Conservation (phyloP, 2,888 invertebrate species). For the Gastrophysa polygoni region DNA sequence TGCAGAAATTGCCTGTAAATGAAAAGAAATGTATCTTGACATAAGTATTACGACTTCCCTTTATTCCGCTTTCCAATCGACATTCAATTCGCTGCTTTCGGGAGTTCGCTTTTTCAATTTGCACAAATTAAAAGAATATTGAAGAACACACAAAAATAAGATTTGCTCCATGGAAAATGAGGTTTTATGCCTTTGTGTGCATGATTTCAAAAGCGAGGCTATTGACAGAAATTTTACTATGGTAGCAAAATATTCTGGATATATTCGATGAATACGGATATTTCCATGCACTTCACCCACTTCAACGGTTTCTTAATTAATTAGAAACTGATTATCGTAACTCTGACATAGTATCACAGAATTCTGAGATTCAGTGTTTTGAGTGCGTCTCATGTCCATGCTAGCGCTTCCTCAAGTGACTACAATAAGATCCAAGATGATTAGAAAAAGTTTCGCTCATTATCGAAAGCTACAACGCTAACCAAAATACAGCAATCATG, state of each 20-base stretch:
- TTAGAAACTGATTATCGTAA: too few species aligned
- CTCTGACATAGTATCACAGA: too few species aligned
- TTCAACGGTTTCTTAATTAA: too few species aligned
- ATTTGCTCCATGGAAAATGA: neutral
- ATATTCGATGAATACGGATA: too few species aligned
- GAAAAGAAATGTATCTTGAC: neutral
- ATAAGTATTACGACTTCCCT: neutral
- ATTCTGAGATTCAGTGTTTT: too few species aligned
- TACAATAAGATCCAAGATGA: too few species aligned
- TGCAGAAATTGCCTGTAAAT: neutral
- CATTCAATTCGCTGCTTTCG: neutral
- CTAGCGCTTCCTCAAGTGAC: too few species aligned
- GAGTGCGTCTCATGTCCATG: too few species aligned
- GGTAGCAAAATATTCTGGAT: neutral
- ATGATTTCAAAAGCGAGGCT: neutral
- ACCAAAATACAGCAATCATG: too few species aligned
- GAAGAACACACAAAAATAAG: neutral
- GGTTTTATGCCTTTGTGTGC: neutral
- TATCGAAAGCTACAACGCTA: too few species aligned
- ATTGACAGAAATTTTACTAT: neutral
- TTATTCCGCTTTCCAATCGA: neutral
- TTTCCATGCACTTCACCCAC: too few species aligned
- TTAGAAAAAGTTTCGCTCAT: too few species aligned
- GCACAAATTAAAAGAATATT: neutral
- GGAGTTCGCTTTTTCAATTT: neutral